phyloP scores from a whole-genome alignment of 2,113 vertebrate species.

The Scortum barcoo region DNA sequence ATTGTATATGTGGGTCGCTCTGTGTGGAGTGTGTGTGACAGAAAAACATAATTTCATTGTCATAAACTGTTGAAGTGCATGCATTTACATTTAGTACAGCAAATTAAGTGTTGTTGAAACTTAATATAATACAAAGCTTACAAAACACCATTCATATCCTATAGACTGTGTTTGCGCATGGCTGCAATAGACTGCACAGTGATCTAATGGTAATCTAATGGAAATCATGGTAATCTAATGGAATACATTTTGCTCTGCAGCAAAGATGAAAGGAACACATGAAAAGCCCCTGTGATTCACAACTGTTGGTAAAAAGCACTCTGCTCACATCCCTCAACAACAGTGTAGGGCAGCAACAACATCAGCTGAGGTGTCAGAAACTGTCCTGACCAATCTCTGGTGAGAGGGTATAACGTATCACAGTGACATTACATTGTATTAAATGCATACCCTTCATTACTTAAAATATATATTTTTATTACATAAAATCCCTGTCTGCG shows the following conservation, averaged over 20 bases:
- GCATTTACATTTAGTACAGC: slow-evolving; percentile 1
- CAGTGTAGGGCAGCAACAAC: slow-evolving; percentile 46
- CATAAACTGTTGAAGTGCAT: neutral
- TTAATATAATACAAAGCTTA: slow-evolving; percentile 36
- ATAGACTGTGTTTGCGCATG: slow-evolving; percentile 54
- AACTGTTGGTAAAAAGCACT: slow-evolving; percentile 62
- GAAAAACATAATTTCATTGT: neutral
- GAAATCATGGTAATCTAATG: slow-evolving; percentile 71
- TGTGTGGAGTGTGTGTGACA: neutral
- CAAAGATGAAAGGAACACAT: slow-evolving; percentile 73
- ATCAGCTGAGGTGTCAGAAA: slow-evolving; percentile 35
- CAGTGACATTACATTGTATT: too few relatives aligned
- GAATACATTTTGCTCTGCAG: slow-evolving; percentile 64
- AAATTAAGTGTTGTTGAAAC: slow-evolving; percentile 16
- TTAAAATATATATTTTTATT: neutral
- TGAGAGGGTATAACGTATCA: neutral
- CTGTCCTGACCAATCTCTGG: slow-evolving; percentile 9
- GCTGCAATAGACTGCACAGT: slow-evolving; percentile 19
- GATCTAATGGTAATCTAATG: slow-evolving; percentile 68
- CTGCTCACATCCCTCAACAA: slow-evolving; percentile 51
- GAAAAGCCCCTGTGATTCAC: slow-evolving; percentile 63
- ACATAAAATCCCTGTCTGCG: too few relatives aligned
- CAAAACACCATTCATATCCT: slow-evolving; percentile 45
- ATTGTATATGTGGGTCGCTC: neutral
- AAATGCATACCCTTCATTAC: neutral